Conservation (phyloP, 2,113 vertebrate genomes). For the Dasyprocta punctata region DNA sequence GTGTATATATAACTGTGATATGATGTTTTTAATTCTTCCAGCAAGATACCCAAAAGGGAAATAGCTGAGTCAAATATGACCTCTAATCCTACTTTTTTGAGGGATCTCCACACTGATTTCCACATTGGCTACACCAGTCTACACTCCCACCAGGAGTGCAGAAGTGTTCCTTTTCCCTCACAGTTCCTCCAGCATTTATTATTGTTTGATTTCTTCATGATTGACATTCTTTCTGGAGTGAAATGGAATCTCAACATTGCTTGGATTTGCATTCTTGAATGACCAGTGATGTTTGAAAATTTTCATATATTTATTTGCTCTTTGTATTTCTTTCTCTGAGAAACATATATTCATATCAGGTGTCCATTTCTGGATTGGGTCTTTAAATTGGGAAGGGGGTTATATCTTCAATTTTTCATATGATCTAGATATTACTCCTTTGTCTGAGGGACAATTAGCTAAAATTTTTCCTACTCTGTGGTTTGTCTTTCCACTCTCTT, state of each 20-base stretch:
- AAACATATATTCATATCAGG: not conserved
- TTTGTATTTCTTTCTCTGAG: not conserved
- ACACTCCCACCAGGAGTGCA: not conserved
- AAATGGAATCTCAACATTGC: not conserved
- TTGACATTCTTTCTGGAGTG: not conserved
- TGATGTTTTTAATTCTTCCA: not conserved
- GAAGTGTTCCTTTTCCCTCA: not conserved
- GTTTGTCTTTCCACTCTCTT: not conserved
- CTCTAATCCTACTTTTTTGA: not conserved
- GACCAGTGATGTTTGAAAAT: not conserved
- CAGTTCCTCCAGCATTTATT: not conserved
- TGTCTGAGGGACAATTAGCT: not conserved
- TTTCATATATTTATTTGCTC: not conserved
- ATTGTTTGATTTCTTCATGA: not conserved
- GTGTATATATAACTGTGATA: not conserved
- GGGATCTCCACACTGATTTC: not conserved
- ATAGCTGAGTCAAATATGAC: not conserved
- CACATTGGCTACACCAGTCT: not conserved
- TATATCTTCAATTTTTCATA: not conserved
- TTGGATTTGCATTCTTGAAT: not conserved
- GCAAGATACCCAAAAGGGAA: not conserved
- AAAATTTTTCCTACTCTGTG: not conserved
- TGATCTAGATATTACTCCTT: not conserved
- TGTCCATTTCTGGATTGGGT: not conserved
- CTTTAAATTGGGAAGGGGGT: not conserved